Conservation (phyloP, 2,888 invertebrate genomes). For the Neoscelio sp. region DNA sequence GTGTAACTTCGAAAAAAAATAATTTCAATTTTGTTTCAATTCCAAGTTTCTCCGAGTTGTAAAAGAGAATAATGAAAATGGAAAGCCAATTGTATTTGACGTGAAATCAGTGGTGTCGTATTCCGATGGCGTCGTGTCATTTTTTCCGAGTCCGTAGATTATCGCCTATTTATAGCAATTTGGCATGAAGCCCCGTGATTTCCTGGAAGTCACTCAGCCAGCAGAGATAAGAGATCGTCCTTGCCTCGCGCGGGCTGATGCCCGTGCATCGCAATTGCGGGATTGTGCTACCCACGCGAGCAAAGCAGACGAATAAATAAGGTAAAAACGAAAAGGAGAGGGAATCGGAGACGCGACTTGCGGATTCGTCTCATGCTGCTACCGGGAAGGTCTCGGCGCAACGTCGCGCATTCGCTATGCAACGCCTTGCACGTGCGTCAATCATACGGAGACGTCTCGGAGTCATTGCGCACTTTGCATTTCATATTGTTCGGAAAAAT, state of each 20-base stretch:
- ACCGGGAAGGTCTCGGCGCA: constrained; percentile 77
- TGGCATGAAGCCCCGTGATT: constrained; percentile 76
- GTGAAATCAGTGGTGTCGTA: constrained; percentile 5
- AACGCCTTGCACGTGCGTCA: constrained; percentile 77
- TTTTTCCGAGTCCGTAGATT: constrained; percentile 79
- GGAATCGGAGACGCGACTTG: constrained; percentile 73
- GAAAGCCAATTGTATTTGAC: constrained; percentile 25
- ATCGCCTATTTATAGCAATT: constrained; percentile 81
- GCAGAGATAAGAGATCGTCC: constrained; percentile 80
- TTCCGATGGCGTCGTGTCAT: constrained; percentile 61
- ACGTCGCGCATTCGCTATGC: constrained; percentile 80
- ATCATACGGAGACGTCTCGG: constrained; percentile 78
- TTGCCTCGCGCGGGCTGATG: constrained; percentile 74
- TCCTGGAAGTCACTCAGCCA: constrained; percentile 74
- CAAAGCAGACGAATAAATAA: constrained; percentile 62
- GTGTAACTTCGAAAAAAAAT: too few relatives aligned
- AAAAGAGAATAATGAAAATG: too few relatives aligned
- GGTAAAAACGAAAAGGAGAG: constrained; percentile 57
- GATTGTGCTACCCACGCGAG: constrained; percentile 61
- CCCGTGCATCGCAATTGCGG: constrained; percentile 74
- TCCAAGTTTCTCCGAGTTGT: too few relatives aligned
- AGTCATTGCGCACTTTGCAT: constrained; percentile 77
- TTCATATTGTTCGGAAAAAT: constrained; percentile 70
- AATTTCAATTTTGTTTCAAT: too few relatives aligned
- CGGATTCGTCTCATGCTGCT: constrained; percentile 81